These are phyloP conservation scores for Gari tellinella DNA, from an alignment of 2,888 invertebrate genomes.

Conservation along the genomic window DNA sequence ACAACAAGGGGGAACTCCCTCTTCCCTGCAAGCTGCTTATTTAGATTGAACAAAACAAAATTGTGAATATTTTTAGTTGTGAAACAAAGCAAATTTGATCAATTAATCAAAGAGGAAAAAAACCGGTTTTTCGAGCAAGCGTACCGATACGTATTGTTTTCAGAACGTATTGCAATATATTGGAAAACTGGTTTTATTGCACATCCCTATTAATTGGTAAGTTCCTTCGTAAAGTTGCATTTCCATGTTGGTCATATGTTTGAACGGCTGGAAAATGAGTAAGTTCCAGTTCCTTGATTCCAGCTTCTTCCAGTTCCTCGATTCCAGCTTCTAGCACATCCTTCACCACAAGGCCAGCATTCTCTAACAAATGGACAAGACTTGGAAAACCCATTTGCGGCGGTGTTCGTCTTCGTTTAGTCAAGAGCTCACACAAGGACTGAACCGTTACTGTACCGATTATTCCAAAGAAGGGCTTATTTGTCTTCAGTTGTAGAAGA, in stretches of 20 bases:
- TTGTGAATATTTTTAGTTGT: no score
- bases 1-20: no score
- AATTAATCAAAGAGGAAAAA: no score
- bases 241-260: slow-evolving; percentile 6
- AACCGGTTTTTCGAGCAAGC: no score
- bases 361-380: slow-evolving; percentile 5
- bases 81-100: no score
- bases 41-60: no score
- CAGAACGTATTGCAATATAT: no score
- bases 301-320: slow-evolving; percentile 1
- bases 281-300: slow-evolving; percentile 8
- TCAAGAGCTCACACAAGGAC: background rate
- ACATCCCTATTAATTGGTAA: no score
- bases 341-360: background rate
- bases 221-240: background rate
- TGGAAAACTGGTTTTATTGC: no score
- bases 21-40: no score
- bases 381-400: slow-evolving; percentile 1
- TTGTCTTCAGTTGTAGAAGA: background rate
- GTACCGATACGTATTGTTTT: no score
- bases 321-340: no score
- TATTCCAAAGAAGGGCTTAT: background rate
- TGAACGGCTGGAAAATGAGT: slow-evolving; percentile 8
- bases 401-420: slow-evolving; percentile 3
- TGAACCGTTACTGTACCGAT: slow-evolving; percentile 4